phyloP scores from a whole-genome alignment of 92 coral and sea anemone species.

The Plumapathes pennacea region DNA sequence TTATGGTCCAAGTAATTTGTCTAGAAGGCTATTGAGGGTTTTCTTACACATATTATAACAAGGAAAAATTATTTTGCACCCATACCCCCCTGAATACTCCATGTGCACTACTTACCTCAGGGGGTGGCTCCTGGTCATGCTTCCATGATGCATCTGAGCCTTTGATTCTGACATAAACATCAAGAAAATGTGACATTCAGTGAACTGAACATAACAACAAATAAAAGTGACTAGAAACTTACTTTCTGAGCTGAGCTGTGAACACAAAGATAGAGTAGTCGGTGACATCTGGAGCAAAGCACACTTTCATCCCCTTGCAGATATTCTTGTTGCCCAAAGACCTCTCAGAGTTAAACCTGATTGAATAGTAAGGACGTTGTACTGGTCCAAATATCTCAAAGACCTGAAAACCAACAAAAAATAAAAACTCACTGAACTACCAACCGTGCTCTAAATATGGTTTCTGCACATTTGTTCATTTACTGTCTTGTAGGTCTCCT shows the following conservation, averaged over 20 bases:
- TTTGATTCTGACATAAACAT: slow-evolving; percentile 50
- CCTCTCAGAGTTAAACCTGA: slow-evolving; percentile 70
- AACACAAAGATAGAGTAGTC: slow-evolving; percentile 81
- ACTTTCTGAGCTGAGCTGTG: slow-evolving; percentile 68
- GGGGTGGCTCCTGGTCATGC: slow-evolving; percentile 91
- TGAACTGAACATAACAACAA: not conserved
- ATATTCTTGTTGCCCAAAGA: slow-evolving; percentile 50
- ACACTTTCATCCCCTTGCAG: slow-evolving; percentile 60
- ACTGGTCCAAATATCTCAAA: slow-evolving; percentile 99
- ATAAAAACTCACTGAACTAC: no score
- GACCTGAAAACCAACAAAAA: slow-evolving; percentile 50
- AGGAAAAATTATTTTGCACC: no score
- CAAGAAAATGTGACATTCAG: not conserved
- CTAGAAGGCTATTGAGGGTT: no score
- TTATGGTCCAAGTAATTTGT: no score
- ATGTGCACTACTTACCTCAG: slow-evolving; percentile 57
- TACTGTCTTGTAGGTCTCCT: no score
- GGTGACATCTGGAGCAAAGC: slow-evolving; percentile 72
- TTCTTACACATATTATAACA: no score
- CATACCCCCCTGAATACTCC: no score
- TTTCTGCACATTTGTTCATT: no score
- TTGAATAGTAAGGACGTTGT: slow-evolving; percentile 79
- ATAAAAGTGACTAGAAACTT: not conserved
- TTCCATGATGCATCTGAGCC: slow-evolving; percentile 98
- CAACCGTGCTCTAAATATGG: no score